Percentiles rank a stretch among this genome's conserved stretches.
phyloP scores from a whole-genome alignment of 2,888 invertebrate species.

The Cosmia pyralina region DNA sequence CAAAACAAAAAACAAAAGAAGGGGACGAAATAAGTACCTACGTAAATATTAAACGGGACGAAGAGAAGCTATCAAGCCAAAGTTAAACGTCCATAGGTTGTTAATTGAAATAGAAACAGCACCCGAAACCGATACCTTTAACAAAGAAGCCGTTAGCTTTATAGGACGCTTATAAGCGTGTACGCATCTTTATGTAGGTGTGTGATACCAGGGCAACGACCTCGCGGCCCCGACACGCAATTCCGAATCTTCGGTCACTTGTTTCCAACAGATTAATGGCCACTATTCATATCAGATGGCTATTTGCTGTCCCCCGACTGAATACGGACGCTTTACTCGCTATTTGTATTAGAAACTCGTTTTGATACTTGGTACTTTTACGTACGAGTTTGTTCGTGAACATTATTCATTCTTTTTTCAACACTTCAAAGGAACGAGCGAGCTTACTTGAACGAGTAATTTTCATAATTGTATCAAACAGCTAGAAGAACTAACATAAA shows the following conservation, averaged over 20 bases:
- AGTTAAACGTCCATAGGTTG: conserved; percentile 70
- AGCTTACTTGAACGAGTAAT: conserved; percentile 50
- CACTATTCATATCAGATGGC: conserved; percentile 73
- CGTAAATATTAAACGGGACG: conserved; percentile 71
- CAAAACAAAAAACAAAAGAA: conserved; percentile 24
- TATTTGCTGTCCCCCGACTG: conserved; percentile 67
- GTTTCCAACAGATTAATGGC: conserved; percentile 75
- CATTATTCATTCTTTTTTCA: conserved; percentile 53
- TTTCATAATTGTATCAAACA: conserved; percentile 60
- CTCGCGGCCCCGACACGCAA: conserved; percentile 64
- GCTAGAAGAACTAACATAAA: conserved; percentile 43
- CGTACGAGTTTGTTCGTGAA: conserved; percentile 8
- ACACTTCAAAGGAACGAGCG: conserved; percentile 39
- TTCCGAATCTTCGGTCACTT: conserved; percentile 72
- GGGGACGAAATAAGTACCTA: conserved; percentile 61
- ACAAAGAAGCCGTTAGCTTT: conserved; percentile 68
- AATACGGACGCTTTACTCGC: conserved; percentile 59
- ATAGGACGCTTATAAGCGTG: conserved; percentile 59
- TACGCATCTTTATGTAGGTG: conserved; percentile 64
- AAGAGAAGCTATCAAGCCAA: conserved; percentile 60
- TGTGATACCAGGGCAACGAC: conserved; percentile 61
- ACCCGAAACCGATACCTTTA: conserved; percentile 57
- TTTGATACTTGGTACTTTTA: conserved; percentile 22
- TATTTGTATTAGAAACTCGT: conserved; percentile 62
- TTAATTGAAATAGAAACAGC: conserved; percentile 67